These are phyloP conservation scores for Poeciliopsis infans DNA, from an alignment of 2,797 vertebrate genomes.

Conservation along the genomic window DNA sequence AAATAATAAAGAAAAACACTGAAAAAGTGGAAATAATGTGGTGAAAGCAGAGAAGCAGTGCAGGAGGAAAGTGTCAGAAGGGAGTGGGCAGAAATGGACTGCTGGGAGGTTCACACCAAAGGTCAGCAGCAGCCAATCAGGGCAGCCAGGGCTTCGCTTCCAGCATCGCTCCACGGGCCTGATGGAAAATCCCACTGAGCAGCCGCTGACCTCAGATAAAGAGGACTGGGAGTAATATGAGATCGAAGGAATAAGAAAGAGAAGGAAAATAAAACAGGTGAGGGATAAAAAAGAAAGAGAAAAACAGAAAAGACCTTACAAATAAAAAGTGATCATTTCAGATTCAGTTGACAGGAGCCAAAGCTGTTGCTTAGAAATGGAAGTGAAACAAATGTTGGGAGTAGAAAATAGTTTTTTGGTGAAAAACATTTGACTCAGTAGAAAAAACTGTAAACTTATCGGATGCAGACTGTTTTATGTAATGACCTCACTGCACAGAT, in stretches of 20 bases:
- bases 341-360: background rate
- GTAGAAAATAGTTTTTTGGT: background rate
- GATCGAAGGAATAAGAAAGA: background rate
- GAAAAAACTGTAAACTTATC: background rate
- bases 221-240: conserved; percentile 1
- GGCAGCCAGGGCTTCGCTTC: conserved; percentile 12
- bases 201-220: conserved; percentile 56
- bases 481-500: background rate
- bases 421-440: background rate
- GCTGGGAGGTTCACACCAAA: conserved; percentile 35
- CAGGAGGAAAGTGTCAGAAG: background rate
- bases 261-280: background rate
- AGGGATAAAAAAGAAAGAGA: background rate
- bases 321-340: background rate
- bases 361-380: background rate
- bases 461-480: background rate
- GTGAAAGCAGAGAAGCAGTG: conserved; percentile 16
- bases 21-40: conserved; percentile 16
- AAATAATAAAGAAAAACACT: background rate
- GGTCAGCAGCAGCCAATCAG: conserved; percentile 41
- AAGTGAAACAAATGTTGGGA: background rate
- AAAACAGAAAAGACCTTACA: background rate
- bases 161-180: conserved; percentile 16
- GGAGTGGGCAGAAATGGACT: conserved; percentile 9
- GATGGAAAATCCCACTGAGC: conserved; percentile 52